phyloP scores from a whole-genome alignment of 2,113 vertebrate species.

The Erinaceus europaeus region DNA sequence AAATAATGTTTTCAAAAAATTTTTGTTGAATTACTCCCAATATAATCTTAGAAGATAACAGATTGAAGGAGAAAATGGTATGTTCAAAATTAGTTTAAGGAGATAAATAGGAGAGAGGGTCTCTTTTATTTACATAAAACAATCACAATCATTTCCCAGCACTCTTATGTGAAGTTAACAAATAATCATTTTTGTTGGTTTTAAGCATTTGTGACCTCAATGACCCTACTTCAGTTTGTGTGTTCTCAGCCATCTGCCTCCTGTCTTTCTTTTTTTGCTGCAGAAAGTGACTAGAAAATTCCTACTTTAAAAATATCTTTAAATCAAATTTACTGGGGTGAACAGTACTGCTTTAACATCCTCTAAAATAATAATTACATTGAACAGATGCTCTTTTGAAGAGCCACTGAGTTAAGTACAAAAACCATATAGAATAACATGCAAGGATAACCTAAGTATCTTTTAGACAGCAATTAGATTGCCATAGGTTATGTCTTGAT shows the following conservation, averaged over 20 bases:
- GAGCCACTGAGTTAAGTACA: not conserved
- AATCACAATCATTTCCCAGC: conserved; percentile 58
- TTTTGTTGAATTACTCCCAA: conserved; percentile 33
- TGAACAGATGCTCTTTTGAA: conserved; percentile 2
- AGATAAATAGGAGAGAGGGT: conserved; percentile 60
- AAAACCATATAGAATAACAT: not conserved
- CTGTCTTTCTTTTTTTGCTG: conserved; percentile 13
- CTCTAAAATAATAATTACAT: not conserved
- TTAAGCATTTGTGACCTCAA: not conserved
- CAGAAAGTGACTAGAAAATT: conserved; percentile 11
- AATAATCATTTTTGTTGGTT: conserved; percentile 50
- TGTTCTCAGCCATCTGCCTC: conserved; percentile 63
- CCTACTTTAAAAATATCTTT: not conserved
- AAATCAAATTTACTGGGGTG: conserved; percentile 13
- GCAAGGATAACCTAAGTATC: not conserved
- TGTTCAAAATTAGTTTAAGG: conserved; percentile 65
- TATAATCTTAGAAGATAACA: conserved; percentile 16
- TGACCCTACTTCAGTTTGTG: conserved; percentile 30
- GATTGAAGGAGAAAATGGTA: conserved; percentile 51
- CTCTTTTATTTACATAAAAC: conserved; percentile 69
- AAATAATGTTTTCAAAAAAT: not conserved
- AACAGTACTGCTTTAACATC: conserved; percentile 22
- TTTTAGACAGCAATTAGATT: not conserved
- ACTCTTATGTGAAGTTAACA: conserved; percentile 44
- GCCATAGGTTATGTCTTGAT: not conserved